phyloP scores from a whole-genome alignment of 2,113 vertebrate species.

The Anoura caudifer region DNA sequence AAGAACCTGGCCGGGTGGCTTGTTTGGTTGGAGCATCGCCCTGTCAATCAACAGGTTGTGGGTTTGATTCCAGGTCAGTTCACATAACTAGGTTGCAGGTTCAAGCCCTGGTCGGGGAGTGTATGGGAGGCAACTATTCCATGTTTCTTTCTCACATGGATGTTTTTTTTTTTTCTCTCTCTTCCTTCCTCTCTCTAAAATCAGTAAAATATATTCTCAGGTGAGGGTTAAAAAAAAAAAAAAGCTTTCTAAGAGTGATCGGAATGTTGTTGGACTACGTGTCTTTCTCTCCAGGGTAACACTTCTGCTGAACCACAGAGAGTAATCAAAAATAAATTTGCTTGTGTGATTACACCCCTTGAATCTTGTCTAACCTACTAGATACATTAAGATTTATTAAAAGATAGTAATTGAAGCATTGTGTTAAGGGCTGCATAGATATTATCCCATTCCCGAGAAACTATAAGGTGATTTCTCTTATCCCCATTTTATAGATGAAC shows the following conservation, averaged over 20 bases:
- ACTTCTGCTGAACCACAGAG: background rate
- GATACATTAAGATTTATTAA: background rate
- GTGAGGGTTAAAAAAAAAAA: too few species aligned
- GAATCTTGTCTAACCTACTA: background rate
- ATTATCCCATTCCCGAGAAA: background rate
- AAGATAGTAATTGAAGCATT: background rate
- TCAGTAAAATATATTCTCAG: too few species aligned
- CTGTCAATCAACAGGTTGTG: too few species aligned
- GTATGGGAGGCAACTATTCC: too few species aligned
- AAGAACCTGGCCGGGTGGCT: background rate
- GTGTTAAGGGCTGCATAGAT: background rate
- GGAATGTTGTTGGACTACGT: background rate
- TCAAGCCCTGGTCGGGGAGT: too few species aligned
- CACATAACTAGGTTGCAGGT: too few species aligned
- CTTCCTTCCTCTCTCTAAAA: too few species aligned
- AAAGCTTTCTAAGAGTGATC: background rate
- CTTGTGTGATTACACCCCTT: background rate
- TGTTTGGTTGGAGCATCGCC: too few species aligned
- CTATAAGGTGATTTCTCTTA: background rate
- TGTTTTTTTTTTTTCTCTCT: too few species aligned
- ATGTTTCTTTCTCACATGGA: too few species aligned
- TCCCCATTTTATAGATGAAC: background rate
- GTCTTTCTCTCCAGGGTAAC: background rate
- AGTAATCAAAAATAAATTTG: background rate
- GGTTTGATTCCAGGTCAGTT: too few species aligned